Conservation (phyloP, 2,113 vertebrate genomes). For the Platichthys flesus region DNA sequence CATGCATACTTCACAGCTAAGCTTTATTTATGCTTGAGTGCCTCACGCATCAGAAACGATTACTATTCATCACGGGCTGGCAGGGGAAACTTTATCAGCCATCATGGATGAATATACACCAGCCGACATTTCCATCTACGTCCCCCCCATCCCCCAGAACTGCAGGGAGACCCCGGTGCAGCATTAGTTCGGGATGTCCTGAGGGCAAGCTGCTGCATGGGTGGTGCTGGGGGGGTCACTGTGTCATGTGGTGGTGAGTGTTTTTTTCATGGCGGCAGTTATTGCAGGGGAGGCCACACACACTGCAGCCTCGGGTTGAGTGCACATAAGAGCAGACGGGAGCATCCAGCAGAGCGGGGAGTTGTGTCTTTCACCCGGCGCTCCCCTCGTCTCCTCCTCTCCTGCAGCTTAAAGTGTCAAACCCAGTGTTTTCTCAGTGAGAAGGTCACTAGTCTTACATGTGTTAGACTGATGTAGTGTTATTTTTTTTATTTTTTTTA, state of each 20-base stretch:
- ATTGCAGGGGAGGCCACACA: constrained; percentile 17
- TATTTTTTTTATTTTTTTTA: not conserved
- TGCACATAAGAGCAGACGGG: constrained; percentile 42
- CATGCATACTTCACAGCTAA: constrained; percentile 7
- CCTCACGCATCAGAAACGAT: constrained; percentile 40
- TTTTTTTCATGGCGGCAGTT: constrained; percentile 54
- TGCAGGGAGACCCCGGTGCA: constrained; percentile 33
- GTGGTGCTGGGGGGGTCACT: constrained; percentile 36
- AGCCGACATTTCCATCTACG: constrained; percentile 31
- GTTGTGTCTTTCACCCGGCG: constrained; percentile 43
- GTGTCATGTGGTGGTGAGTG: constrained; percentile 49
- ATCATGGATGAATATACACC: constrained; percentile 20
- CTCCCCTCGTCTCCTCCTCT: not conserved
- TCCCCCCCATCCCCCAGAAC: constrained; percentile 6
- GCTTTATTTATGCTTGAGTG: constrained; percentile 40
- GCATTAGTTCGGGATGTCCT: constrained; percentile 39
- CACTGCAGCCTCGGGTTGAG: constrained; percentile 33
- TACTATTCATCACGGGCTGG: constrained; percentile 47
- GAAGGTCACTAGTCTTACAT: constrained; percentile 65
- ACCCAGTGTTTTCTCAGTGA: constrained; percentile 37
- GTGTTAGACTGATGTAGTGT: constrained; percentile 35
- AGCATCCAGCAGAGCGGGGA: not conserved
- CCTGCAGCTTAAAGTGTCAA: constrained; percentile 33
- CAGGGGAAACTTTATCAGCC: constrained; percentile 27
- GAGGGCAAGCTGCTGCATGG: constrained; percentile 41